phyloP scores from a whole-genome alignment of 2,888 invertebrate species.

The Caprella mutica region DNA sequence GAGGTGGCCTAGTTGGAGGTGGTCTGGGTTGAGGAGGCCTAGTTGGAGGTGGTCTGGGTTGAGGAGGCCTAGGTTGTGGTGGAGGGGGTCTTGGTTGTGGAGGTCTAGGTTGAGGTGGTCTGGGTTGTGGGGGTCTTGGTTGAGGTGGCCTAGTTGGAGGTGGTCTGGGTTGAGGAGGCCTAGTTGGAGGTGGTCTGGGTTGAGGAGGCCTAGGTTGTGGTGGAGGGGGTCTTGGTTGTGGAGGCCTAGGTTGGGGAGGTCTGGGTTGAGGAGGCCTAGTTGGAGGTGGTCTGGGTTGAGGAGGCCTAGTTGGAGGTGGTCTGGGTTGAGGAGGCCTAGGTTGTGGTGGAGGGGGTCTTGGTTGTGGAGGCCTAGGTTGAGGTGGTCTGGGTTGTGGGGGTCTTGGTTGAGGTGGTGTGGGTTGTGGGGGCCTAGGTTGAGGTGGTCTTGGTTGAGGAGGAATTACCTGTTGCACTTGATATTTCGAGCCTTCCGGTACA shows the following conservation, averaged over 20 bases:
- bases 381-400: neutral
- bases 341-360: neutral
- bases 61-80: constrained; percentile 1
- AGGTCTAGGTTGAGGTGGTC: neutral
- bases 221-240: constrained; percentile 2
- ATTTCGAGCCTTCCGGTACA: constrained; percentile 19
- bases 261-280: neutral
- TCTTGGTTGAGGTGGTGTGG: neutral
- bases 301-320: constrained; percentile 1
- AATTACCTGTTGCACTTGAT: neutral
- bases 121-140: neutral
- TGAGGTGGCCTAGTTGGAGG: neutral
- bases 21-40: neutral
- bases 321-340: neutral
- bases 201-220: neutral
- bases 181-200: neutral
- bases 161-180: neutral
- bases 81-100: neutral
- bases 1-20: neutral
- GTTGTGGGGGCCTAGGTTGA: neutral
- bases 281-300: neutral
- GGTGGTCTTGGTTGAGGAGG: neutral
- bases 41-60: neutral
- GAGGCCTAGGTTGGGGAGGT: constrained; percentile 1
- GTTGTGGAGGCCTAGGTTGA: neutral